Evolutionary conservation across 2,113 vertebrate genomes (phyloP), one percentile per base, ranked within the genome.

Genomic region (Thermophis baileyi): DNA sequence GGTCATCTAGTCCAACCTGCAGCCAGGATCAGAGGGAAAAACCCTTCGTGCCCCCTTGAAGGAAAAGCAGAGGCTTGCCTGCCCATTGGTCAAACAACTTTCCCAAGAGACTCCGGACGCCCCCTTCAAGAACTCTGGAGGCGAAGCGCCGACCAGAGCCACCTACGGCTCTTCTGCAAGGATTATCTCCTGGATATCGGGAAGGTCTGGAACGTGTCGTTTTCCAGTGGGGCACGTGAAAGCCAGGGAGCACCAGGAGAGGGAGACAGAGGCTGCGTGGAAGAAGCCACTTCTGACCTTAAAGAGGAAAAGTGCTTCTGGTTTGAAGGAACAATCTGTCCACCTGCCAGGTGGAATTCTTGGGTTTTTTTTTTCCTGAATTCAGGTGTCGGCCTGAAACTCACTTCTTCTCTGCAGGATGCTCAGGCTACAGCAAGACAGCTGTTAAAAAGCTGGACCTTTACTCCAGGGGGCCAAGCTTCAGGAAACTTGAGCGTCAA

Each of bases 321-420:
- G 6, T 18, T 18, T 20, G 63, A n/a, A 74, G 14, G 5, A 6
- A 74, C 4, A 35, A 35, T 6, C 63, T 18, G 18, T 20, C 30
- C 51, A 3, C 24, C 54, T 88, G 1, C 63, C 44, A 89, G 54
- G 88, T n/a, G 63, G 91, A 24, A 93, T 35, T 88, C 0, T 54
- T 94, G 96, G 16, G 25, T 55, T 92, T 94, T 94, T 57, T 55
- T 92, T 94, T 94, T 90, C 47, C 88, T 81, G 89, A 90, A 81
- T 74, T 94, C 93, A 91, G 94, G 96, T 5, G 92, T 94, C 89
- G 88, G 12, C 91, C 87, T 87, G 27, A 91, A 46, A 16, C 89
- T 46, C 51, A 8, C 87, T 51, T 93, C 95, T 95, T 14, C 91
- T 97, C 95, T 91, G 69, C 24, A 35, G 40, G 85, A 57, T 88